phyloP scores from a whole-genome alignment of 1,140 invertebrate species.

The Bombus confusus region DNA sequence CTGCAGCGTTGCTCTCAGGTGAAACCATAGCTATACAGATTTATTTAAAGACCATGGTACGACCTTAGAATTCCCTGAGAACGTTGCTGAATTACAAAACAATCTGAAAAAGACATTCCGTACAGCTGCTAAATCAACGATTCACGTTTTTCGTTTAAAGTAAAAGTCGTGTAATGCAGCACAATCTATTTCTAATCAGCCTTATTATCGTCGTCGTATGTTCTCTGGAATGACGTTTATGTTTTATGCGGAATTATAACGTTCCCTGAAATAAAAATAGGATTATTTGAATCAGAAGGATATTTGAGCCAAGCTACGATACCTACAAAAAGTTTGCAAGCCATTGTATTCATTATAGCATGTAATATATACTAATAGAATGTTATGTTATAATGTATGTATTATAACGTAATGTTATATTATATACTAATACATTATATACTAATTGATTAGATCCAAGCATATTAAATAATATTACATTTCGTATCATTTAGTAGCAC shows the following conservation, averaged over 20 bases:
- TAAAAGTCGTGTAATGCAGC: neutral
- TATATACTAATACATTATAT: no score
- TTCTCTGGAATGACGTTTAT: neutral
- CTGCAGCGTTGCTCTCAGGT: neutral
- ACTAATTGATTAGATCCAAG: no score
- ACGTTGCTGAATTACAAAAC: neutral
- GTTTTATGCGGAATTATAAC: neutral
- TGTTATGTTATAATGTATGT: no score
- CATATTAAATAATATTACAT: no score
- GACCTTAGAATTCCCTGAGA: neutral
- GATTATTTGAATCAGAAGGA: neutral
- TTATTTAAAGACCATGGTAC: neutral
- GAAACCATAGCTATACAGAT: neutral
- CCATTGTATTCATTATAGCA: no score
- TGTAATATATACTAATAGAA: no score
- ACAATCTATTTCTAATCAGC: no score
- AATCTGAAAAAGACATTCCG: neutral
- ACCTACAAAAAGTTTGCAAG: no score
- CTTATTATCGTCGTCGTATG: neutral
- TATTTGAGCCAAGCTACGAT: neutral
- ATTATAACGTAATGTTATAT: no score
- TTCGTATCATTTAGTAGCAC: no score
- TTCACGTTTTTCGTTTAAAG: neutral
- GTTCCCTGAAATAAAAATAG: neutral
- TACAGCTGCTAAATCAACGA: neutral